phyloP scores from a whole-genome alignment of 2,113 vertebrate genomes.

The Entelurus aequoreus region DNA sequence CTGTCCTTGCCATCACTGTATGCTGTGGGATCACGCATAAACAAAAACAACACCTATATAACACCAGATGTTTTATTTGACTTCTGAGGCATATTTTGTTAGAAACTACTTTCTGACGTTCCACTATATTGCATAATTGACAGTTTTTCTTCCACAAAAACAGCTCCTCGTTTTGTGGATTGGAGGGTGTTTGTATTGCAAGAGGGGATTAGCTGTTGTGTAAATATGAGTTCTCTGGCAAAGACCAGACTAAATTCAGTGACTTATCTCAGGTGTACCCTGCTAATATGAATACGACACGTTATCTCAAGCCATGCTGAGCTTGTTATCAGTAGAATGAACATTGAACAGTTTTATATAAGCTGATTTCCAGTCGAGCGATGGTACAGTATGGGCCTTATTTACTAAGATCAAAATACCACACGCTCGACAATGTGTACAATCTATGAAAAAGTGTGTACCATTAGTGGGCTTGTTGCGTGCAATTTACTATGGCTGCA shows the following conservation, averaged over 20 bases:
- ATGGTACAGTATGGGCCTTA: constrained; percentile 9
- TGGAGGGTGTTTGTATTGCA: not conserved
- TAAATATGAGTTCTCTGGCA: constrained; percentile 15
- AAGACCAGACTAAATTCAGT: constrained; percentile 22
- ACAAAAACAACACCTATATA: too few relatives aligned
- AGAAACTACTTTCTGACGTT: too few relatives aligned
- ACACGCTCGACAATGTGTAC: too few relatives aligned
- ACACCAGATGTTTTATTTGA: too few relatives aligned
- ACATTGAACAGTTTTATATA: constrained; percentile 50
- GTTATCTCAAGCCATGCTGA: constrained; percentile 37
- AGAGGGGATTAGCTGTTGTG: constrained; percentile 3
- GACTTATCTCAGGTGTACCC: constrained; percentile 2
- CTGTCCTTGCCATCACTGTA: too few relatives aligned
- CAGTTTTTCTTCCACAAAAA: not conserved
- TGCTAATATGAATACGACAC: constrained; percentile 14
- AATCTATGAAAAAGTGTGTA: too few relatives aligned
- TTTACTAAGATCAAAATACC: too few relatives aligned
- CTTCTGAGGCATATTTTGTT: too few relatives aligned
- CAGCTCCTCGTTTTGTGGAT: not conserved
- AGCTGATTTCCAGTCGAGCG: constrained; percentile 50
- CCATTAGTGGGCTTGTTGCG: too few relatives aligned
- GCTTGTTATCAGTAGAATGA: constrained; percentile 50
- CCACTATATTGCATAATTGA: too few relatives aligned
- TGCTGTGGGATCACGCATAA: too few relatives aligned
- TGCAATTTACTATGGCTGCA: too few relatives aligned